phyloP scores from a whole-genome alignment of 2,888 invertebrate genomes.

The Chrysolina haemoptera region DNA sequence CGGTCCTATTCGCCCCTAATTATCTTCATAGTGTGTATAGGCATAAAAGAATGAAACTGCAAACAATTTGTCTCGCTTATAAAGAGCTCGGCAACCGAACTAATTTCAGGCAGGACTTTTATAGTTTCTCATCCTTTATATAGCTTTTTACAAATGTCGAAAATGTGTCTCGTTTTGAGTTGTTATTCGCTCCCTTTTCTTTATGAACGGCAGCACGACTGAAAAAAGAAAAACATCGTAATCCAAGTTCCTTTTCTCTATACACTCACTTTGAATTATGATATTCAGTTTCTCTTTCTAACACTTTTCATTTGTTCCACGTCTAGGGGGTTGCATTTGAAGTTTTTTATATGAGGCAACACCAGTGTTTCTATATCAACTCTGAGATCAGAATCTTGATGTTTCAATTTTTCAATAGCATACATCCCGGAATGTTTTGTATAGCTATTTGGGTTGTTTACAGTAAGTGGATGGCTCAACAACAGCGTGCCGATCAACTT shows the following conservation, averaged over 20 bases:
- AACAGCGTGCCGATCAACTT: too few relatives aligned
- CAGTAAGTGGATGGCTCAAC: too few relatives aligned
- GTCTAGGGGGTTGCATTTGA: too few relatives aligned
- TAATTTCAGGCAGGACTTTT: slow-evolving; percentile 67
- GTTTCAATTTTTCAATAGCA: too few relatives aligned
- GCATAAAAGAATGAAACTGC: slow-evolving; percentile 64
- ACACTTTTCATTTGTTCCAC: too few relatives aligned
- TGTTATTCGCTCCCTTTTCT: slow-evolving; percentile 27
- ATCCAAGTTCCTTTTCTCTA: slow-evolving; percentile 44
- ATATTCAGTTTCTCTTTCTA: slow-evolving; percentile 44
- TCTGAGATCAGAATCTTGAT: too few relatives aligned
- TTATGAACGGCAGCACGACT: slow-evolving; percentile 22
- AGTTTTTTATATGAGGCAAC: too few relatives aligned
- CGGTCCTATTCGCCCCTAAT: slow-evolving; percentile 30
- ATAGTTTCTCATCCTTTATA: slow-evolving; percentile 66
- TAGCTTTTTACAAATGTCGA: slow-evolving; percentile 64
- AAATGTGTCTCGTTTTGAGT: slow-evolving; percentile 41
- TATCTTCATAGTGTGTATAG: slow-evolving; percentile 34
- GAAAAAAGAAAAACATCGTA: slow-evolving; percentile 51
- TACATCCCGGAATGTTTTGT: too few relatives aligned
- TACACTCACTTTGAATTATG: slow-evolving; percentile 52
- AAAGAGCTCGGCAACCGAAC: slow-evolving; percentile 60
- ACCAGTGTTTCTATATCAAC: too few relatives aligned
- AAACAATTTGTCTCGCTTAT: slow-evolving; percentile 60
- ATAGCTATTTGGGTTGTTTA: too few relatives aligned